Evolutionary conservation across 2,113 vertebrate genomes (phyloP), one percentile per base, ranked within the genome.

Genomic region (Holacanthus passer): DNA sequence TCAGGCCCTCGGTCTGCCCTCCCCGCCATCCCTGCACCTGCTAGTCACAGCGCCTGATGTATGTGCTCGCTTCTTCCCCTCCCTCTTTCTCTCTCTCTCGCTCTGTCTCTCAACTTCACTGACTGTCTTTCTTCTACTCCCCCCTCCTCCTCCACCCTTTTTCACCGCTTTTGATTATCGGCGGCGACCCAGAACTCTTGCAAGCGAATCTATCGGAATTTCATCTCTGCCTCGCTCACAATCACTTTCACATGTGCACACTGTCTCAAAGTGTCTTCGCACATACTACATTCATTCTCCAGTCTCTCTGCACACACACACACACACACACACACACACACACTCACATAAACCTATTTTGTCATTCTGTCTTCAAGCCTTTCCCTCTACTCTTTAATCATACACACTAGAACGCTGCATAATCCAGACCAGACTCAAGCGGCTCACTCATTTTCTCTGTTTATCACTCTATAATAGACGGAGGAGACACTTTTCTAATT

Each of bases 11-110:
- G n/a, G 76, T 52, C 86, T 60, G 78, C 86, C 86, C 86, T 82
- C 89, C 85, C 79, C 74, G 43, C 81, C 87, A 80, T 74, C 68
- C 63, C 84, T 91, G 93, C 95, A 95, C 94, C 94, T 94, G 94
- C 93, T 90, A 63, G 87, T 91, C 88, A 69, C 90, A 89, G 82
- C 81, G 32, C 59, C 91, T 91, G 91, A 94, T 92, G 79, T 87
- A 88, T 92, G 81, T 83, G 77, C 73, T 85, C 77, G 71, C 83
- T 72, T 84, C 85, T 84, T 77, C 27, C 55, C 56, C 62, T 73
- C 74, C 31, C 47, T 63, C 59, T 43, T 29, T 65, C 7, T n/a
- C 50, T 53, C 73, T 12, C 31, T 24, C 58, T 63, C 35, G 77
- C 27, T 75, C 53, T 81, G 29, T 76, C 67, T 83, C 77, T 86